Evolutionary conservation across 2,797 vertebrate species (phyloP), one percentile per base, ranked within the genome.

Genomic region (Arnoldichthys spilopterus): DNA sequence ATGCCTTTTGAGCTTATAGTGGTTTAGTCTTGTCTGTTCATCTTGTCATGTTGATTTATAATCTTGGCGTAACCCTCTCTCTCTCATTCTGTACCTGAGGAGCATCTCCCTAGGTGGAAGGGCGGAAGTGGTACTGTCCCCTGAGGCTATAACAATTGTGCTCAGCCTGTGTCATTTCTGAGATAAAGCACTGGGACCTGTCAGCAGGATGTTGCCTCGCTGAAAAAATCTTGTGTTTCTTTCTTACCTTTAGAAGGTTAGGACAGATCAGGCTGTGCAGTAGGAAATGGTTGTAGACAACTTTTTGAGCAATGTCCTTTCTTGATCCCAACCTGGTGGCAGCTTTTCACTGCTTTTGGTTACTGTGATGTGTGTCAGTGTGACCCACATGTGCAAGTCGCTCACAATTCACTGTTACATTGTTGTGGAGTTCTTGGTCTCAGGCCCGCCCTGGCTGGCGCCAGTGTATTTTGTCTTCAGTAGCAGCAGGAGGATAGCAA

Each of bases 171-270:
- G 72, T 73, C 76, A 86, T 89, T 76, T 73, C 79, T 81, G 82
- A 66, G 61, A 90, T 89, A 87, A 88, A 90, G 86, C 87, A 85
- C 84, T 24, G 78, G 85, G 83, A 84, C 79, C 83, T 85, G 85
- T 84, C 86, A 85, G 74, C 30, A 49, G 83, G 73, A 83, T 78
- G 83, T 81, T 85, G 83, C 85, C 58, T 78, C 84, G 80, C 78
- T 77, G 79, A 86, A 72, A 72, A 88, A 79, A 85, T 88, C 85
- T 87, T 88, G 80, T 80, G 72, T 83, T 77, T 77, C 16, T 81
- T 51, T n/a, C 3, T 3, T 54, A 9, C 32, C 34, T 61, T 62
- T 62, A 75, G 66, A 79, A 86, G 84, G 71, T 71, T 82, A 87
- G 81, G 51, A 81, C 83, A 89, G 56, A 62, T 69, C 32, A 76